Conservation (phyloP, 1,140 invertebrate genomes). For the Triops cancriformis region DNA sequence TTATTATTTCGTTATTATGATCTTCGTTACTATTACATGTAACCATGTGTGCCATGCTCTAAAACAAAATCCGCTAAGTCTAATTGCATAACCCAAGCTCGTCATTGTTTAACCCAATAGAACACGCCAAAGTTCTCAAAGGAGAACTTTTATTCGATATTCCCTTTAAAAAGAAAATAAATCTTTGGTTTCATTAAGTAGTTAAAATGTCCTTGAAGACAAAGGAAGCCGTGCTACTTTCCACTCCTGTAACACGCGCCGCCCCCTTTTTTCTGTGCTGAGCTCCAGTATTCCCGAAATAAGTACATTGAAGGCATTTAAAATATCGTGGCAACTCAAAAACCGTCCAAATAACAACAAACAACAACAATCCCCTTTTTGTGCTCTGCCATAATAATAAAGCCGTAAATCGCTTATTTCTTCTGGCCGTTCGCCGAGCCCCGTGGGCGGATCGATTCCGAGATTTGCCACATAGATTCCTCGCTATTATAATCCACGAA, state of each 20-base stretch:
- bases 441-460: constrained; percentile 88
- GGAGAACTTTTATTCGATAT: background rate
- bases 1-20: too few relatives aligned
- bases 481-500: constrained; percentile 92
- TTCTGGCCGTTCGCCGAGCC: constrained; percentile 40
- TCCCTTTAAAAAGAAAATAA: background rate
- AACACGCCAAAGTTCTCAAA: background rate
- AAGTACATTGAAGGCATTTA: background rate
- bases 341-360: background rate
- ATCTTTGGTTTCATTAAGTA: constrained; percentile 14
- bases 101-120: too few relatives aligned
- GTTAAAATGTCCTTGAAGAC: background rate
- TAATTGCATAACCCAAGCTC: too few relatives aligned
- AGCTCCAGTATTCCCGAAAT: background rate
- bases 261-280: background rate
- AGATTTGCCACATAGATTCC: constrained; percentile 96
- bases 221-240: background rate
- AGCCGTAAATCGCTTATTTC: constrained; percentile 19
- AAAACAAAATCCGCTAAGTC: too few relatives aligned
- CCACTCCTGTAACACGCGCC: background rate
- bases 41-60: too few relatives aligned
- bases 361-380: background rate
- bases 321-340: background rate
- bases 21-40: too few relatives aligned
- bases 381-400: too few relatives aligned